Evolutionary conservation across 2,113 vertebrate species (phyloP).

Genomic region (Tyto alba): DNA sequence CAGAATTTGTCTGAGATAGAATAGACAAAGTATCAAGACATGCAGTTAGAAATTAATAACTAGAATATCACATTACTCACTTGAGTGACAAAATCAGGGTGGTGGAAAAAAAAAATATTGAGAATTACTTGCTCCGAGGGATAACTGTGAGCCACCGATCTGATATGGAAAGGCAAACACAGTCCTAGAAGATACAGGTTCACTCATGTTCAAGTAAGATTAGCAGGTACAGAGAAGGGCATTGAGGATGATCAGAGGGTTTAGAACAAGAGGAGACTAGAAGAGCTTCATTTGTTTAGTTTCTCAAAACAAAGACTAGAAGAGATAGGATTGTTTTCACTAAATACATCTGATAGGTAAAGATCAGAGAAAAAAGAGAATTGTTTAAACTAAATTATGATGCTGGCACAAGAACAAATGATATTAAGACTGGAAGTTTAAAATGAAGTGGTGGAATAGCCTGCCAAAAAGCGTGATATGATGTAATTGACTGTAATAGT

Average conservation of each 20-base stretch:
- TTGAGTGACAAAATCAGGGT: slow-evolving; percentile 30
- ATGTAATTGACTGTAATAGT: slow-evolving; percentile 42
- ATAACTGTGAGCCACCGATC: slow-evolving; percentile 34
- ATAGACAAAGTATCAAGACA: background rate
- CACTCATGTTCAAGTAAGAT: slow-evolving; percentile 44
- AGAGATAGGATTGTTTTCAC: slow-evolving; percentile 60
- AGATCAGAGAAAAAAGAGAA: slow-evolving; percentile 49
- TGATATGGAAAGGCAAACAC: slow-evolving; percentile 22
- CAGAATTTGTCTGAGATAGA: background rate
- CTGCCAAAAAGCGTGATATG: slow-evolving; percentile 18
- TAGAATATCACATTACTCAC: slow-evolving; percentile 22
- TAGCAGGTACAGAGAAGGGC: slow-evolving; percentile 42
- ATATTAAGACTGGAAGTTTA: slow-evolving; percentile 14
- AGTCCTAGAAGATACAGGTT: slow-evolving; percentile 35
- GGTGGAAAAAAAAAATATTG: background rate
- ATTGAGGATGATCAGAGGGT: slow-evolving; percentile 22
- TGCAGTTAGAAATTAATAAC: slow-evolving; percentile 37
- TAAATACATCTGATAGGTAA: slow-evolving; percentile 61
- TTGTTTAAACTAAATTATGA: slow-evolving; percentile 28
- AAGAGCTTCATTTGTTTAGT: slow-evolving; percentile 56
- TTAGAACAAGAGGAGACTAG: slow-evolving; percentile 57
- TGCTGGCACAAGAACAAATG: slow-evolving; percentile 53
- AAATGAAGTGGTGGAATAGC: slow-evolving; percentile 12
- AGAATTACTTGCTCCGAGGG: slow-evolving; percentile 8
- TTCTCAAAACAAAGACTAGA: slow-evolving; percentile 51